Evolutionary conservation across 2,113 vertebrate species (phyloP), one percentile per base, ranked within the genome.

Genomic region (Emydocephalus ijimae): DNA sequence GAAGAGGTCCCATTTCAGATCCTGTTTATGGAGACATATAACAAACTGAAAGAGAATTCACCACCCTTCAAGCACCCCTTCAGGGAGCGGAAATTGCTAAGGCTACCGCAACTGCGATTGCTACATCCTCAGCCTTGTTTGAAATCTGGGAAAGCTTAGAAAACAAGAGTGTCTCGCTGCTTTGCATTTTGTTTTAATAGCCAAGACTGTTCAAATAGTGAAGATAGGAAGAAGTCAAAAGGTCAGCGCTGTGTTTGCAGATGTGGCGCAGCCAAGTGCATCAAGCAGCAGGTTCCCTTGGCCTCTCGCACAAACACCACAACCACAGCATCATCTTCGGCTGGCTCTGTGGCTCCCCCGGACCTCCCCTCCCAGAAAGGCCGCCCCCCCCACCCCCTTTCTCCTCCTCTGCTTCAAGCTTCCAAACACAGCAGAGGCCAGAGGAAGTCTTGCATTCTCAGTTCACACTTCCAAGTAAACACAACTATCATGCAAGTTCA

Each of bases 381-480:
- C 87, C 23, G 50, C 14, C 55, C 89, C 89, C 91, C 91, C 48
- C 2, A 8, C 48, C 57, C 7, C 48, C 48, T 50, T 24, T 18
- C 20, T 23, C 56, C 21, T 57, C 56, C 21, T 85, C 34, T 87
- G 92, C 34, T 87, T 39, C 90, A 23, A 89, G 61, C 52, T 85
- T 85, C 64, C 52, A 88, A 56, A 2, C 4, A 90, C 57, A 15
- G 45, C 87, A 3, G 56, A 59, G 12, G 91, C 90, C 85, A 8
- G 55, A 92, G 56, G 91, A 95, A 43, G 61, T 93, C 94, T 11
- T 26, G 52, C 45, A 59, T 86, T 12, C 92, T 95, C 94, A 88
- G 95, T 95, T 94, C 95, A 34, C 93, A 89, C 95, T 92, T 93
- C 45, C 89, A 89, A 94, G 93, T 81, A 95, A 96, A 97, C 93